Conservation (phyloP, 2,888 invertebrate species). For the Lymantria monacha region DNA sequence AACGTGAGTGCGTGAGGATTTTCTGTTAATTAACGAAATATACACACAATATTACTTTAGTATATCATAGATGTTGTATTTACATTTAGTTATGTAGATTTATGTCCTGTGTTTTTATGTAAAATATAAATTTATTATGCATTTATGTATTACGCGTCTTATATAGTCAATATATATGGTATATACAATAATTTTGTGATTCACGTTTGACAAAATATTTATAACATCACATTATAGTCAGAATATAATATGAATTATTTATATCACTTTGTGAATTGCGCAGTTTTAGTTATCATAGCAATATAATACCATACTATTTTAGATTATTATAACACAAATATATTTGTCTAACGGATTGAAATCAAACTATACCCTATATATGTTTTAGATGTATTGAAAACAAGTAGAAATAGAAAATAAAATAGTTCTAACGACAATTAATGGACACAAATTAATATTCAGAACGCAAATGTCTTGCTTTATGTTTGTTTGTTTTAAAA, state of each 20-base stretch:
- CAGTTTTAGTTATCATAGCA: not conserved
- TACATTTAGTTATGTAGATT: not conserved
- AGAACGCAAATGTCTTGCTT: too few species aligned
- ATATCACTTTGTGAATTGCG: not conserved
- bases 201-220: not conserved
- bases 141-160: not conserved
- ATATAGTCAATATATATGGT: not conserved
- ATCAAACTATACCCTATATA: too few species aligned
- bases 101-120: not conserved
- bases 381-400: too few species aligned
- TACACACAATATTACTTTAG: constrained; percentile 38
- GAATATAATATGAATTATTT: not conserved
- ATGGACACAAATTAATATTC: too few species aligned
- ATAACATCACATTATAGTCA: not conserved
- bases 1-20: constrained; percentile 55
- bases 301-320: constrained; percentile 3
- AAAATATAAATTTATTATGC: not conserved
- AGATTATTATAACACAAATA: not conserved
- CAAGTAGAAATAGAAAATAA: too few species aligned
- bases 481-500: too few species aligned
- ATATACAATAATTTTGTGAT: not conserved
- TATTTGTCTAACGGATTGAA: too few species aligned
- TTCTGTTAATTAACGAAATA: constrained; percentile 74
- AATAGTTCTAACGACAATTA: too few species aligned
- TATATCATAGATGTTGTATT: constrained; percentile 25